phyloP scores from a whole-genome alignment of 2,797 vertebrate genomes.

The Enteromius argenteus region DNA sequence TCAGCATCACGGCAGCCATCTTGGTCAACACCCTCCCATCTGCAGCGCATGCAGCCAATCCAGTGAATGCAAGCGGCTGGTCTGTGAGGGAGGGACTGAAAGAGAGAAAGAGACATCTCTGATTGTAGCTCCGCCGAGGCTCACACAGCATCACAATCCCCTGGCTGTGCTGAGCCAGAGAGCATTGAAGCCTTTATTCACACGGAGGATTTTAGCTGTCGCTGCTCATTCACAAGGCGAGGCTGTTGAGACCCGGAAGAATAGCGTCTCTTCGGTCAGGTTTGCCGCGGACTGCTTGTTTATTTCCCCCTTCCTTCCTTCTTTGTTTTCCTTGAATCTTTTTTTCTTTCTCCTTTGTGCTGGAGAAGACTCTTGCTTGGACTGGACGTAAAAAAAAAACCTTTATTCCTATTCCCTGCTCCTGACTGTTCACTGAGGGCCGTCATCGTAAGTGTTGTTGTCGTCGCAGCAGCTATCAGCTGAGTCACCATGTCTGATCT shows the following conservation, averaged over 20 bases:
- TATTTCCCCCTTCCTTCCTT: constrained; percentile 55
- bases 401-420: constrained; percentile 26
- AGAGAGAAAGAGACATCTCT: constrained; percentile 52
- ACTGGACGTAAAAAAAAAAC: constrained; percentile 29
- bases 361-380: constrained; percentile 39
- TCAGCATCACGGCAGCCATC: constrained; percentile 92
- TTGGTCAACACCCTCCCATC: constrained; percentile 97
- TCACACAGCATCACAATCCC: constrained; percentile 67
- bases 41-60: constrained; percentile 84
- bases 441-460: constrained; percentile 48
- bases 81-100: constrained; percentile 57
- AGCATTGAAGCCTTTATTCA: constrained; percentile 64
- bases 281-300: constrained; percentile 69
- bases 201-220: constrained; percentile 65
- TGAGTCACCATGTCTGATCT: constrained; percentile 99
- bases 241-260: constrained; percentile 73
- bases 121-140: constrained; percentile 54
- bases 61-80: constrained; percentile 69
- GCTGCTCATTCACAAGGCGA: constrained; percentile 56
- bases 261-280: constrained; percentile 70
- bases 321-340: constrained; percentile 52
- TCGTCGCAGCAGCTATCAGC: constrained; percentile 76
- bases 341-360: constrained; percentile 51
- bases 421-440: constrained; percentile 32
- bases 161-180: constrained; percentile 65